A percentile compares a stretch with the other conserved stretches of the same genome.
These are phyloP conservation scores for Odontophorus gujanensis DNA, from an alignment of 2,113 vertebrate species.

Conservation along the genomic window DNA sequence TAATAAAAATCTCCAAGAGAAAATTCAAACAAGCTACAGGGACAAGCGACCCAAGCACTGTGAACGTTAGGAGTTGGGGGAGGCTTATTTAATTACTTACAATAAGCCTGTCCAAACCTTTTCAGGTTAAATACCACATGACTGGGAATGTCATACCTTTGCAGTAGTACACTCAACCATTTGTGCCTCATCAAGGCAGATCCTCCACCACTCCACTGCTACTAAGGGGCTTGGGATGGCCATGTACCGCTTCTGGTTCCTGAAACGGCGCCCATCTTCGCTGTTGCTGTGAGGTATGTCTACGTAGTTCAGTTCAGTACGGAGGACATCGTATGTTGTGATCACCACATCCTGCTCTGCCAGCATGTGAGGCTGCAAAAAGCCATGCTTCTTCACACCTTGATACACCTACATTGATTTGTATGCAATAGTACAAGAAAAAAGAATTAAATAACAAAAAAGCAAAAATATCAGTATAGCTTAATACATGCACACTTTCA, in stretches of 20 bases:
- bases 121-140: background rate
- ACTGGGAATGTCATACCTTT: conserved; percentile 78
- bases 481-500: background rate
- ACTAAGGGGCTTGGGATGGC: conserved; percentile 97
- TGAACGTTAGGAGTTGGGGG: fast-evolving
- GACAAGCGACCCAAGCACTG: background rate
- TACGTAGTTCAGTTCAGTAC: conserved; percentile 94
- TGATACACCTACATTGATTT: conserved; percentile 87
- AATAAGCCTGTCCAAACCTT: background rate
- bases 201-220: conserved; percentile 98
- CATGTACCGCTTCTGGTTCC: conserved; percentile 98
- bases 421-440: background rate
- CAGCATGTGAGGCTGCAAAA: conserved; percentile 93
- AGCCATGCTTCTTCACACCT: conserved; percentile 97
- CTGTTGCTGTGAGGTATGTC: conserved; percentile 98
- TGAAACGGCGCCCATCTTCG: conserved; percentile 91
- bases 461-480: background rate
- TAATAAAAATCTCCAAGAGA: background rate
- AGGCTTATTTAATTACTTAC: background rate
- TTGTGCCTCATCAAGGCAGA: conserved; percentile 97
- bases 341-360: conserved; percentile 98
- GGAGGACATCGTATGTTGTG: conserved; percentile 96
- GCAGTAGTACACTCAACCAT: conserved; percentile 98
- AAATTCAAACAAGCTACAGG: conserved; percentile 4
- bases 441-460: background rate